phyloP scores from a whole-genome alignment of 2,113 vertebrate species.

The Pheucticus melanocephalus region DNA sequence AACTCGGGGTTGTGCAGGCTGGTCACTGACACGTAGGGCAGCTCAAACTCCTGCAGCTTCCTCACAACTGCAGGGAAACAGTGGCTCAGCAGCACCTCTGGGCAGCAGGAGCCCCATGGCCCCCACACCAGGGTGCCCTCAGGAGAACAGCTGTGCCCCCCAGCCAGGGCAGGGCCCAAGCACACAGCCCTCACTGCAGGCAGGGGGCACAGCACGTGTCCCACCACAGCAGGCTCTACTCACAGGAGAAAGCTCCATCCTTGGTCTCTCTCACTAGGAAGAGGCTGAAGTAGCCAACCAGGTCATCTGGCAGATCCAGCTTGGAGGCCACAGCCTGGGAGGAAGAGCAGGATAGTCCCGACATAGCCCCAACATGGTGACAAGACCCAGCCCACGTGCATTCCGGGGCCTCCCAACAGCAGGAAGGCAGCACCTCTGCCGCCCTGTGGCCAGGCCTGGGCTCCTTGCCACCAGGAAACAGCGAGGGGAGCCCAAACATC shows the following conservation, averaged over 20 bases:
- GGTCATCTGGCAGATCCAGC: slow-evolving; percentile 92
- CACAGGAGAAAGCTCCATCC: slow-evolving; percentile 91
- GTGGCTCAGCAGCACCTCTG: background rate
- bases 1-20: slow-evolving; percentile 89
- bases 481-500: too few species aligned
- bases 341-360: background rate
- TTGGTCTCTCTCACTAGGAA: slow-evolving; percentile 88
- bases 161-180: background rate
- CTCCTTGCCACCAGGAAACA: background rate
- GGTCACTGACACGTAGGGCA: slow-evolving; percentile 94
- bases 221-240: slow-evolving; percentile 43
- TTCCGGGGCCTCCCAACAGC: too few species aligned
- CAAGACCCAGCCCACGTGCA: background rate
- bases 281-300: slow-evolving; percentile 94
- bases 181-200: background rate
- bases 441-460: background rate
- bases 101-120: background rate
- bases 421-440: background rate
- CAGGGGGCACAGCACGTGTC: background rate
- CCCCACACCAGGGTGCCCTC: background rate
- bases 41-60: slow-evolving; percentile 97
- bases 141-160: background rate
- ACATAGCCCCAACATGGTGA: rapidly evolving
- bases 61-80: slow-evolving; percentile 79
- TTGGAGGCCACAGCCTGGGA: slow-evolving; percentile 91